These are phyloP conservation scores for Heliconius erato DNA, from an alignment of 2,888 invertebrate genomes.

Conservation along the genomic window DNA sequence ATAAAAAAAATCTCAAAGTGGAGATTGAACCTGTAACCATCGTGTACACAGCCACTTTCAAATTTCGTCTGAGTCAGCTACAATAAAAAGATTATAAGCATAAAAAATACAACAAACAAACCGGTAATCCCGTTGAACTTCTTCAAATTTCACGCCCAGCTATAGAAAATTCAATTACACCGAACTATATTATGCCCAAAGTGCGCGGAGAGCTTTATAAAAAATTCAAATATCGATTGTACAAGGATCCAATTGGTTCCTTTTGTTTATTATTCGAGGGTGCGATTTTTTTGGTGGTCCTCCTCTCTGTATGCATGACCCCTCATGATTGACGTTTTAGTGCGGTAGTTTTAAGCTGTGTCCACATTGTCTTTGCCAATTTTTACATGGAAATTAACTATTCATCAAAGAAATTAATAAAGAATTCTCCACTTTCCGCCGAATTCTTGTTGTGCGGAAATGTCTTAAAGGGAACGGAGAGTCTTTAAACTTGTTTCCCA, in stretches of 20 bases:
- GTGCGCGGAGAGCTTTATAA: slow-evolving; percentile 50
- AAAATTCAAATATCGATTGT: slow-evolving; percentile 56
- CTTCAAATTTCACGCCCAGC: slow-evolving; percentile 20
- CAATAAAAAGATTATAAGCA: not conserved
- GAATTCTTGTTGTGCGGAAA: no score
- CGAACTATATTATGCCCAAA: slow-evolving; percentile 36
- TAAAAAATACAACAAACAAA: slow-evolving; percentile 5
- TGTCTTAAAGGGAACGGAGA: no score
- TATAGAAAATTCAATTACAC: slow-evolving; percentile 42
- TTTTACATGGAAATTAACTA: not conserved
- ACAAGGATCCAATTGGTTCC: slow-evolving; percentile 54
- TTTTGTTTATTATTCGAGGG: slow-evolving; percentile 54
- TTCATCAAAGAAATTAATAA: not conserved
- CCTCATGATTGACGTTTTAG: slow-evolving; percentile 23
- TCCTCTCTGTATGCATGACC: slow-evolving; percentile 20
- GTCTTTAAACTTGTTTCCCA: no score
- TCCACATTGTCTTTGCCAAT: not conserved
- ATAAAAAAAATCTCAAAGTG: not conserved
- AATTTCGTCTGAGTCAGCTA: no score
- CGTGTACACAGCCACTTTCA: not conserved
- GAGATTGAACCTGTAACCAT: not conserved
- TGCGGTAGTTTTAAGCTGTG: not conserved
- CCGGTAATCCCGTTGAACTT: slow-evolving; percentile 15
- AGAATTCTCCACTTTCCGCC: no score
- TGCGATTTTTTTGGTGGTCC: slow-evolving; percentile 45